Base-by-base conservation (phyloP, 2,888 invertebrate genomes). In the Nephrocerus scutellatus region DNA sequence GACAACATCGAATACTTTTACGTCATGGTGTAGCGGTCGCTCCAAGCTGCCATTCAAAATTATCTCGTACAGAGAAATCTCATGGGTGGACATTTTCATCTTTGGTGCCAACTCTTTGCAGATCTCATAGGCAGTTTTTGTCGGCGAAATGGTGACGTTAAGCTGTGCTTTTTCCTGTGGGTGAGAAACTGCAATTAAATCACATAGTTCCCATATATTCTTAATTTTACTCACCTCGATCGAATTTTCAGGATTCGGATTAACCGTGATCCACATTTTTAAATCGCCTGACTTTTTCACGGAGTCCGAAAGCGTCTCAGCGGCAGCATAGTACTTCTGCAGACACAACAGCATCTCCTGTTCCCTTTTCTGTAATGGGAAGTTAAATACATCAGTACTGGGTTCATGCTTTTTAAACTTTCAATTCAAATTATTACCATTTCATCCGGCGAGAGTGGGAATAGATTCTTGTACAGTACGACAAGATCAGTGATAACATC, bases 401-500 rank as follows among this genome's bases (percentile, higher is more conserved):
- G 5, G 19, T 13, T 10, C 14, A 24, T 25, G 6, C 12, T 26
- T 33, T 9, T 19, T 12, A 20, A 15, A 9, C 5, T 36, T 14
- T 1, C 8, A 18, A 21, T 18, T 18, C 3, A 28, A n/a, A n/a
- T n/a, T 36, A 80, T 76, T 37, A 80, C 77, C 34, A 78, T 64
- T 70, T 90, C 88, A 3, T 75, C 77, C 1, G 76, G 75, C n/a
- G 82, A 80, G 30, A 87, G 76, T 52, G 84, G 80, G 71, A 90
- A 92, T n/a, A 92, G 74, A 44, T 77, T 72, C 46, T 82, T 80
- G 60, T 81, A 87, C 41, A 82, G 71, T 9, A 72, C 70, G 39
- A 92, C 85, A 43, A 92, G 69, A 58, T 91, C 89, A 2, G 75
- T 73, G 3, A 90, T 75, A 0, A 90, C 86, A 55, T 76, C 76